Base-by-base conservation (phyloP, 35 echinoderm and acorn worm genomes). In the Eucidaris tribuloides region DNA sequence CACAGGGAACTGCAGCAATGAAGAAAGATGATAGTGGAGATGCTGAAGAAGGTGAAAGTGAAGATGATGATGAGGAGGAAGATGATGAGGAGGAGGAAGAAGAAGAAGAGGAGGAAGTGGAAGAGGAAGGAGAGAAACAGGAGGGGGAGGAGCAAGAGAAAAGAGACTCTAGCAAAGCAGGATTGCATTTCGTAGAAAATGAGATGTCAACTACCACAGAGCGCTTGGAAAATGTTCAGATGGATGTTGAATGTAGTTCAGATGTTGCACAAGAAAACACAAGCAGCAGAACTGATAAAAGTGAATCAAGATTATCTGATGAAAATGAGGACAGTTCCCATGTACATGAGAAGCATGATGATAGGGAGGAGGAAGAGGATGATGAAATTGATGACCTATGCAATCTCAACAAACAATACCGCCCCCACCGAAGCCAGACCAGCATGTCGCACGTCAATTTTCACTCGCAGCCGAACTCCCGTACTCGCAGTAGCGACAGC, bases 371-470 rank as follows among this genome's bases (percentile, higher is more conserved):
- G 37, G 42, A 34, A 57, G 64, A 76, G 24, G 85, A 97, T 15
- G 77, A 81, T 40, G 90, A 92, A 24, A 54, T 97, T 42, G 82
- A 89, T 40, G 77, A 85, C 40, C 71, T 97, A 29, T 78, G 81
- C 77, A 54, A 63, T 30, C 35, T 43, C 11, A 97, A 97, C 52
- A 86, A 54, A 60, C 81, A 90, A 66, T 90, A 88, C 64, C 45
- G 83, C 45, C 94, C 94, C 3, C 86, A 89, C 45, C 79, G 94
- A 41, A 83, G 84, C 59, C 59, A 56, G 76, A 55, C 62, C 6
- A 91, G 89, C 62, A 45, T 85, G 43, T 44, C 49, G 14, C 82
- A 91, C 38, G 89, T 85, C 27, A 91, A 91, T 34, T 61, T 41
- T 39, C 89, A 91, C 76, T 42, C 59, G 19, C 23, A 29, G 42